Conservation (phyloP, 2,113 vertebrate species). For the Enhydra lutris region DNA sequence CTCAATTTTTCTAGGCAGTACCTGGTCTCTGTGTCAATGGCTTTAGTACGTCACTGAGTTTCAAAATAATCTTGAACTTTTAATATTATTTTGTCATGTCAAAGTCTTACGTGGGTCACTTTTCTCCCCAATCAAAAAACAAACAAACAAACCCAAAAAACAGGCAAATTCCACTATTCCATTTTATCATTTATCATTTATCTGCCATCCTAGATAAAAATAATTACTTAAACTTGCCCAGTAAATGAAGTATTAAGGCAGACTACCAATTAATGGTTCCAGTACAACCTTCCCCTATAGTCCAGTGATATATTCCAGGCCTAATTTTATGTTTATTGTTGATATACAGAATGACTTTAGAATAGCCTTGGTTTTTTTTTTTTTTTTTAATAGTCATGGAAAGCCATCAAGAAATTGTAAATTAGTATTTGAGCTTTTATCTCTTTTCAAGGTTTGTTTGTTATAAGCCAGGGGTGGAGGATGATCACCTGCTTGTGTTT, state of each 20-base stretch:
- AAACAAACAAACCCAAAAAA: not conserved
- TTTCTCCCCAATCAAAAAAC: not conserved
- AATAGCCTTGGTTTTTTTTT: not conserved
- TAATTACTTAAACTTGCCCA: not conserved
- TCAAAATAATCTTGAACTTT: constrained; percentile 28
- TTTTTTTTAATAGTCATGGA: not conserved
- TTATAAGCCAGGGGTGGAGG: not conserved
- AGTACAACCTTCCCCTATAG: not conserved
- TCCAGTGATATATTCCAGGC: not conserved
- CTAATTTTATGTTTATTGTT: not conserved
- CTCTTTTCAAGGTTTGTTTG: not conserved
- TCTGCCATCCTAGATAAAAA: not conserved
- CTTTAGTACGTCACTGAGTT: not conserved
- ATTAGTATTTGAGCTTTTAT: not conserved
- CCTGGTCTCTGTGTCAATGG: not conserved
- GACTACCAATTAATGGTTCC: not conserved
- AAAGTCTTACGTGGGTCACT: constrained; percentile 23
- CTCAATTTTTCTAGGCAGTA: not conserved
- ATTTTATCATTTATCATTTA: constrained; percentile 24
- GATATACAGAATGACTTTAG: not conserved
- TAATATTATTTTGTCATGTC: not conserved
- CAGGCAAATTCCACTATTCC: not conserved
- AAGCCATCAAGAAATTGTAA: not conserved
- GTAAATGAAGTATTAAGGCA: not conserved
- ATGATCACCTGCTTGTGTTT: not conserved